phyloP scores from a whole-genome alignment of 2,888 invertebrate species.

The Hypomecis punctinalis region DNA sequence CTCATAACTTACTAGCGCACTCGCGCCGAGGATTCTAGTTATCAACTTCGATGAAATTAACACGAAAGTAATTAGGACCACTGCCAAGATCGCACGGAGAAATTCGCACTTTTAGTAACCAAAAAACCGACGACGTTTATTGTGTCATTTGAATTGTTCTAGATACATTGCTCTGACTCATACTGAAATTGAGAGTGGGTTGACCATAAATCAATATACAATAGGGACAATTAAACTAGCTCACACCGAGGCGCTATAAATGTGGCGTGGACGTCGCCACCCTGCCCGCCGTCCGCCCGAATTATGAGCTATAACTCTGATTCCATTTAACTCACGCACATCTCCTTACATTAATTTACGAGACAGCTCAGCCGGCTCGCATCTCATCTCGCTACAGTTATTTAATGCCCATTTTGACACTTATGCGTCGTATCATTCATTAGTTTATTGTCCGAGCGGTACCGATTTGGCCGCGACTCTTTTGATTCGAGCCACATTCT shows the following conservation, averaged over 20 bases:
- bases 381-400: constrained; percentile 72
- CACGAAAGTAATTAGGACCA: constrained; percentile 11
- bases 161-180: constrained; percentile 25
- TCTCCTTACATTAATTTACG: constrained; percentile 81
- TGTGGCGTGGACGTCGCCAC: constrained; percentile 67
- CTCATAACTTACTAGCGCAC: constrained; percentile 63
- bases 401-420: constrained; percentile 81
- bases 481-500: constrained; percentile 65
- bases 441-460: constrained; percentile 71
- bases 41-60: constrained; percentile 16
- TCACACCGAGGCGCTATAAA: constrained; percentile 56
- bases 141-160: constrained; percentile 3
- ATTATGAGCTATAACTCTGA: constrained; percentile 81
- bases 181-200: constrained; percentile 33
- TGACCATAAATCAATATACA: constrained; percentile 53
- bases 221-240: constrained; percentile 53
- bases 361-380: constrained; percentile 74
- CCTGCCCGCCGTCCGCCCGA: constrained; percentile 57
- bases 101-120: not conserved
- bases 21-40: constrained; percentile 18
- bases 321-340: constrained; percentile 73
- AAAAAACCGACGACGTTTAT: not conserved
- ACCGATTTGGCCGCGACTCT: constrained; percentile 67
- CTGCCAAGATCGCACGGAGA: constrained; percentile 10
- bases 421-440: constrained; percentile 67